A percentile compares a stretch with the other conserved stretches of the same genome.
These are phyloP conservation scores for Tenthredo notha DNA, from an alignment of 2,888 invertebrate species.

Conservation along the genomic window DNA sequence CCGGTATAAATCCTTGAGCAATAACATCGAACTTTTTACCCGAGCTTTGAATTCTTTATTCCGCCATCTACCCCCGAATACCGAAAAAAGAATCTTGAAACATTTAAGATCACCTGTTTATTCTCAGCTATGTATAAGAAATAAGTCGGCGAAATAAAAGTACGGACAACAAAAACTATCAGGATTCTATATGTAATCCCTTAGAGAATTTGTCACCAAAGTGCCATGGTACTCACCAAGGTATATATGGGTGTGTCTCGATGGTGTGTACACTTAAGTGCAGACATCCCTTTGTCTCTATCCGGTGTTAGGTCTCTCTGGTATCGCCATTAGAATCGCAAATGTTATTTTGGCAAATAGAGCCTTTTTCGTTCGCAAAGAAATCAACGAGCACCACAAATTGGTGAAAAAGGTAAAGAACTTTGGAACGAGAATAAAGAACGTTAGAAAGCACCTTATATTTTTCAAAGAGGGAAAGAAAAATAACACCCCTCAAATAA, in stretches of 20 bases:
- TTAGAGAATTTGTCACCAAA: slow-evolving; percentile 29
- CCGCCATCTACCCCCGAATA: background rate
- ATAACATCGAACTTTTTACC: background rate
- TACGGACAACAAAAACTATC: background rate
- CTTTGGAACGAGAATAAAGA: background rate
- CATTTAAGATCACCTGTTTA: slow-evolving; percentile 8
- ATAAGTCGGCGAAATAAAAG: background rate
- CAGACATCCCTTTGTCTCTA: slow-evolving; percentile 10
- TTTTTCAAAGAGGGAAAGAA: background rate
- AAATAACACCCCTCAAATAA: background rate
- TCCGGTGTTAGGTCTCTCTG: background rate
- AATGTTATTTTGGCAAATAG: slow-evolving; percentile 29
- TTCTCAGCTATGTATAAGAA: background rate
- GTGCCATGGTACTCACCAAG: background rate
- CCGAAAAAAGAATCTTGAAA: background rate
- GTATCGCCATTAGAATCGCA: slow-evolving; percentile 16
- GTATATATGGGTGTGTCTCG: background rate
- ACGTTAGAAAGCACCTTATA: background rate
- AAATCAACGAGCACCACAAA: slow-evolving; percentile 8
- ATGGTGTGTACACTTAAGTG: background rate
- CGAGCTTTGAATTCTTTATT: background rate
- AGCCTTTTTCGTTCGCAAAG: background rate
- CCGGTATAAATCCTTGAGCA: background rate
- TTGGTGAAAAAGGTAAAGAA: background rate
- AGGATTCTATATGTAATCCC: background rate